phyloP scores from a whole-genome alignment of 2,888 invertebrate genomes.

The Meiosimyza platycephala region DNA sequence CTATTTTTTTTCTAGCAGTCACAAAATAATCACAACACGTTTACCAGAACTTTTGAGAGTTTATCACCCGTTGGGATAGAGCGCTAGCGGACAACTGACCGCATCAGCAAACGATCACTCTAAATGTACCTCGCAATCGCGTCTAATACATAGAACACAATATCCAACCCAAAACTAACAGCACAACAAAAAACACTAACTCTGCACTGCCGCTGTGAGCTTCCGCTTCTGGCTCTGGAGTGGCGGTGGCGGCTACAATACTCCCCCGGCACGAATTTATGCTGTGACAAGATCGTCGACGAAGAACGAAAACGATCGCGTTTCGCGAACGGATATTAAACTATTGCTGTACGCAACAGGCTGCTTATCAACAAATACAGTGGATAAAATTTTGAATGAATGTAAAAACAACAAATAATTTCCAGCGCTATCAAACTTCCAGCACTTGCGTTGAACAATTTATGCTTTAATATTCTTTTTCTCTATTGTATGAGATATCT shows the following conservation, averaged over 20 bases:
- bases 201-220: constrained; percentile 11
- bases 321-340: constrained; percentile 27
- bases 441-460: no score
- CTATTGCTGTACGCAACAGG: constrained; percentile 8
- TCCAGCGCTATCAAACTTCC: no score
- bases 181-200: constrained; percentile 19
- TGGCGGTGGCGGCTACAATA: background rate
- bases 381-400: no score
- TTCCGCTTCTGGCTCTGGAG: constrained; percentile 32
- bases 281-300: constrained; percentile 41
- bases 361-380: no score
- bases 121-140: constrained; percentile 50
- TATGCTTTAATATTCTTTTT: no score
- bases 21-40: constrained; percentile 3
- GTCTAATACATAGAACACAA: constrained; percentile 52
- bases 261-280: constrained; percentile 15
- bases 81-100: constrained; percentile 65
- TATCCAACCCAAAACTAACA: constrained; percentile 40
- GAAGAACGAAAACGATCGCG: constrained; percentile 25
- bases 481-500: no score
- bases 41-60: constrained; percentile 5
- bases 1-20: constrained; percentile 3
- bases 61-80: constrained; percentile 61
- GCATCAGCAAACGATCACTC: constrained; percentile 50
- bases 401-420: no score